Evolutionary conservation across 2,888 invertebrate species (phyloP).

Genomic region (Bruchidius siliquastri): DNA sequence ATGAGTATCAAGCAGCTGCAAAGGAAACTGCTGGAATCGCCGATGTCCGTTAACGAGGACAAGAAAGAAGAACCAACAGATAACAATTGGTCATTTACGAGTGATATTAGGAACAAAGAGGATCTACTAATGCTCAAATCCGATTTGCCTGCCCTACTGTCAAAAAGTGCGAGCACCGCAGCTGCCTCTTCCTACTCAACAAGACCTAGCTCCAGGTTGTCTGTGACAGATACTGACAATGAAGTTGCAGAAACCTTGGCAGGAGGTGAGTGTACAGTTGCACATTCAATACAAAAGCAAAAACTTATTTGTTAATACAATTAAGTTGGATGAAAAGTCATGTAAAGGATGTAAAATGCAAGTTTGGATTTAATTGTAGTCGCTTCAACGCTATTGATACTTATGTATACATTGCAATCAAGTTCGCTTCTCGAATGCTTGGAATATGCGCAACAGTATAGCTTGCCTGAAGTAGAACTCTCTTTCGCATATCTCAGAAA

Average conservation of each 20-base stretch:
- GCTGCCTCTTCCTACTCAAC: conserved; percentile 24
- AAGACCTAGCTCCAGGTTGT: conserved; percentile 57
- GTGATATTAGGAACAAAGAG: conserved; percentile 60
- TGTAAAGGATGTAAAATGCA: too few relatives aligned
- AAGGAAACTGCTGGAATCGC: conserved; percentile 64
- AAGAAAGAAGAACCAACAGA: conserved; percentile 53
- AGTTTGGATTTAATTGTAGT: too few relatives aligned
- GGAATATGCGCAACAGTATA: too few relatives aligned
- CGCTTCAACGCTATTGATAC: too few relatives aligned
- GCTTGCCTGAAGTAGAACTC: too few relatives aligned
- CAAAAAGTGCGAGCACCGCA: conserved; percentile 26
- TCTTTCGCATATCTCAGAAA: too few relatives aligned
- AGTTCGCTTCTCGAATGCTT: too few relatives aligned
- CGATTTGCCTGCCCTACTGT: conserved; percentile 48
- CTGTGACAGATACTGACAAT: conserved; percentile 63
- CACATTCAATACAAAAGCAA: too few relatives aligned
- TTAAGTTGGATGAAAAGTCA: too few relatives aligned
- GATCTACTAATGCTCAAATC: conserved; percentile 53
- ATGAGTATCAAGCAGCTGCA: conserved; percentile 72
- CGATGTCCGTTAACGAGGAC: conserved; percentile 43
- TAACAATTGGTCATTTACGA: conserved; percentile 64
- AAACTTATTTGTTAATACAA: too few relatives aligned
- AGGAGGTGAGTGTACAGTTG: conserved; percentile 35
- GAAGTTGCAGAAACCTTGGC: conserved; percentile 59
- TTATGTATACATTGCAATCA: too few relatives aligned